These are phyloP conservation scores for Dendroctonus valens DNA, from an alignment of 1,140 invertebrate genomes.

Conservation along the genomic window DNA sequence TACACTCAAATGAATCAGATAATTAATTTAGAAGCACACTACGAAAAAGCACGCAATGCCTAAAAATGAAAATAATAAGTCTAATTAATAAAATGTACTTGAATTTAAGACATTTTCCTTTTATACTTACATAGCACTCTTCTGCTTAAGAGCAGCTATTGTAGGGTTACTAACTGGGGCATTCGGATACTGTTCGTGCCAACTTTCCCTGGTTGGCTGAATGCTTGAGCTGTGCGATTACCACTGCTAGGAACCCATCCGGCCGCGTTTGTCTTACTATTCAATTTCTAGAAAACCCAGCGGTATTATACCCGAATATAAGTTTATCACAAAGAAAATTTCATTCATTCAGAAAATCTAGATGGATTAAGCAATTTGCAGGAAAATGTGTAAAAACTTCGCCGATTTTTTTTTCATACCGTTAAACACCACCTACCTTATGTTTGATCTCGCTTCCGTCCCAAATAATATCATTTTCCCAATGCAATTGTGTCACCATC, in stretches of 20 bases:
- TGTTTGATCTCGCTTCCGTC: conserved; percentile 94
- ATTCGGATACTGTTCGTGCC: conserved; percentile 38
- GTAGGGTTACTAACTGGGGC: conserved; percentile 49
- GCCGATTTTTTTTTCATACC: neutral
- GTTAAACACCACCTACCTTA: conserved; percentile 59
- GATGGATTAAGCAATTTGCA: conserved; percentile 4
- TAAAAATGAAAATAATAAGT: neutral
- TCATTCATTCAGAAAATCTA: too few species aligned
- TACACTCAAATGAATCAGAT: neutral
- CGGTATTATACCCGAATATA: neutral
- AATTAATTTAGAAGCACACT: neutral
- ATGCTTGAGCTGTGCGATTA: conserved; percentile 87
- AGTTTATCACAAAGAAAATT: too few species aligned
- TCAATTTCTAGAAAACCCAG: conserved; percentile 73
- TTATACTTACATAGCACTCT: conserved; percentile 52
- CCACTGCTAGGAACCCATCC: conserved; percentile 93
- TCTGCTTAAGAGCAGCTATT: conserved; percentile 54
- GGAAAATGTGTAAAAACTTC: conserved; percentile 9
- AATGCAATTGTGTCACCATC: conserved; percentile 93
- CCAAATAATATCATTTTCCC: conserved; percentile 99
- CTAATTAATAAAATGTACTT: neutral
- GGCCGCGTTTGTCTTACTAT: conserved; percentile 86
- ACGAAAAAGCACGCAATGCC: neutral
- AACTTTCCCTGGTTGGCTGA: conserved; percentile 82
- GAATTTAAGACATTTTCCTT: too few species aligned